Conservation (phyloP, 1,140 invertebrate species). For the Panagrolaimus sp. region DNA sequence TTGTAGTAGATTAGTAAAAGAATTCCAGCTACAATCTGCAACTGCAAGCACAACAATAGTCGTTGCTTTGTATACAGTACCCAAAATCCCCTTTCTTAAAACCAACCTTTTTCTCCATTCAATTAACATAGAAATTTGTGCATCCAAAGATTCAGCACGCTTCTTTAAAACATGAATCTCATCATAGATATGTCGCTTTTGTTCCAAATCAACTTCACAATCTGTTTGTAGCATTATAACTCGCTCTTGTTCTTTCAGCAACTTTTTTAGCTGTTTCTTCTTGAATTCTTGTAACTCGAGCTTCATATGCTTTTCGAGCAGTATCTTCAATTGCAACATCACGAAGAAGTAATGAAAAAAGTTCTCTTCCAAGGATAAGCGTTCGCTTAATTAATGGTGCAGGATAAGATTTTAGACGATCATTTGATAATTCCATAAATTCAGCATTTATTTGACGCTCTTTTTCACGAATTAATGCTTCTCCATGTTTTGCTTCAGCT, state of each 20-base stretch:
- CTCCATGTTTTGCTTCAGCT: constrained; percentile 4
- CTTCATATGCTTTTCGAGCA: neutral
- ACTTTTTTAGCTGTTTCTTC: neutral
- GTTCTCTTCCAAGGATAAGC: neutral
- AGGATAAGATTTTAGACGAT: too few relatives aligned
- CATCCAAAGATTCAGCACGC: neutral
- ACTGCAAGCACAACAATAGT: too few relatives aligned
- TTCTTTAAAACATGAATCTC: neutral
- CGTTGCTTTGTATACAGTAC: too few relatives aligned
- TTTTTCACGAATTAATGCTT: neutral
- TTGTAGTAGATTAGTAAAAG: too few relatives aligned
- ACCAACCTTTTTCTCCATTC: constrained; percentile 1
- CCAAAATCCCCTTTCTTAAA: neutral
- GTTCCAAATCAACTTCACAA: constrained; percentile 5
- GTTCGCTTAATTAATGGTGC: neutral
- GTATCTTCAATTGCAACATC: neutral
- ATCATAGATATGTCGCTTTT: constrained; percentile 2
- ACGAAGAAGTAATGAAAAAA: neutral
- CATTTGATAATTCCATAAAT: too few relatives aligned
- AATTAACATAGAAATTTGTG: constrained; percentile 5
- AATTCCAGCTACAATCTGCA: too few relatives aligned
- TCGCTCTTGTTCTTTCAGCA: neutral
- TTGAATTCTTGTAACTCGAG: neutral
- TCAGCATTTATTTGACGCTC: constrained; percentile 13
- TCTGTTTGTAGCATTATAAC: neutral